phyloP scores from a whole-genome alignment of 1,140 invertebrate species.

The Sesamia nonagrioides region DNA sequence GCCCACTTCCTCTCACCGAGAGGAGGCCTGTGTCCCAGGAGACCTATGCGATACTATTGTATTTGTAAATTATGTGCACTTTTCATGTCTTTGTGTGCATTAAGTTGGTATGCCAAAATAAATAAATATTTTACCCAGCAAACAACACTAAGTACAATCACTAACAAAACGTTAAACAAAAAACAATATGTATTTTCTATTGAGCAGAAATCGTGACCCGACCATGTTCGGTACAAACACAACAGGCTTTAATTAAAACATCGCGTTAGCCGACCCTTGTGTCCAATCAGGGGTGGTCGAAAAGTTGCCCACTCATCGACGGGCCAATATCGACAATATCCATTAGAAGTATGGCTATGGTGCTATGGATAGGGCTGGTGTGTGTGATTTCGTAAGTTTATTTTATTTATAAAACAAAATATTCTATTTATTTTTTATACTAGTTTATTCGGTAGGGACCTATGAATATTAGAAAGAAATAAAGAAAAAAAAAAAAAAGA shows the following conservation, averaged over 20 bases:
- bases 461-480: no score
- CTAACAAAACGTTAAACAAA: conserved; percentile 12
- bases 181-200: conserved; percentile 34
- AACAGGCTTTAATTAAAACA: conserved; percentile 48
- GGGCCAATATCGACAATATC: conserved; percentile 59
- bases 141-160: conserved; percentile 25
- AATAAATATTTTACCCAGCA: background rate
- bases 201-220: conserved; percentile 25
- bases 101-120: no score
- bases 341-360: conserved; percentile 47
- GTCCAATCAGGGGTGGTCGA: conserved; percentile 50
- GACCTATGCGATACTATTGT: no score
- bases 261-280: conserved; percentile 43
- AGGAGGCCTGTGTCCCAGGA: no score
- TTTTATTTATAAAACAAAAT: background rate
- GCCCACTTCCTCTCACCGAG: no score
- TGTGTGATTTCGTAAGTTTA: background rate
- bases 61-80: no score
- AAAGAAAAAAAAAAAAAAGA: no score
- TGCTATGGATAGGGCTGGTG: conserved; percentile 22
- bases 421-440: background rate
- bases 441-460: no score
- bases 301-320: conserved; percentile 56
- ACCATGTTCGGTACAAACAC: conserved; percentile 33
- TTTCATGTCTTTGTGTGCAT: no score